These are phyloP conservation scores for Cotesia congregata DNA, from an alignment of 2,888 invertebrate genomes.

Conservation along the genomic window DNA sequence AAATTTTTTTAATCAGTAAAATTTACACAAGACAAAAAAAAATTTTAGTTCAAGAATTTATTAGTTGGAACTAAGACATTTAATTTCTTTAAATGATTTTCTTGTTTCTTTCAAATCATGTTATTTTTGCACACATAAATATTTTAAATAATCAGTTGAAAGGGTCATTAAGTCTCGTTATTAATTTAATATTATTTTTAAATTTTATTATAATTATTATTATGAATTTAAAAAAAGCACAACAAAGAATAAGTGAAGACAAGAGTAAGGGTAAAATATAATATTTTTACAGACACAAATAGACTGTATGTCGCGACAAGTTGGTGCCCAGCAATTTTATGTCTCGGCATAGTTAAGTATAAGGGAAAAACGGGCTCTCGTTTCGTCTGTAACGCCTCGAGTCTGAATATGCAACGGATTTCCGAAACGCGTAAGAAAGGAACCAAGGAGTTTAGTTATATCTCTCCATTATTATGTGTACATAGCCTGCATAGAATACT, in stretches of 20 bases:
- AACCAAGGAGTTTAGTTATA: constrained; percentile 42
- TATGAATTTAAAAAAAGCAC: too few species aligned
- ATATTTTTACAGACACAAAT: constrained; percentile 9
- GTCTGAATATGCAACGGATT: constrained; percentile 36
- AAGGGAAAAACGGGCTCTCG: constrained; percentile 17
- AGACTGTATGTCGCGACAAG: constrained; percentile 33
- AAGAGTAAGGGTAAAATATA: not conserved
- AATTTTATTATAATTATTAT: too few species aligned
- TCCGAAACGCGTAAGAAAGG: constrained; percentile 36
- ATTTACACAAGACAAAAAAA: too few species aligned
- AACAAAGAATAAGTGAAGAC: not conserved
- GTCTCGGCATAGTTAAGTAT: constrained; percentile 12
- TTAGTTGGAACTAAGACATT: too few species aligned
- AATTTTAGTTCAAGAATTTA: too few species aligned
- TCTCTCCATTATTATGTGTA: constrained; percentile 2
- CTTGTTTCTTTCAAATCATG: too few species aligned
- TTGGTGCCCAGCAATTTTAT: constrained; percentile 33
- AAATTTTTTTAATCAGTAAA: too few species aligned
- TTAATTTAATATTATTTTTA: too few species aligned
- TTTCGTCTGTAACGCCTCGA: constrained; percentile 24
- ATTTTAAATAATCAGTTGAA: too few species aligned
- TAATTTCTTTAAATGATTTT: too few species aligned
- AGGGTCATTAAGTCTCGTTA: too few species aligned
- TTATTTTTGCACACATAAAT: too few species aligned
- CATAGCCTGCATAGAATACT: not conserved